A percentile compares a stretch with the other conserved stretches of the same genome.
Evolutionary conservation across 2,888 invertebrate species (phyloP).

Genomic region (Drosophila macrospina): DNA sequence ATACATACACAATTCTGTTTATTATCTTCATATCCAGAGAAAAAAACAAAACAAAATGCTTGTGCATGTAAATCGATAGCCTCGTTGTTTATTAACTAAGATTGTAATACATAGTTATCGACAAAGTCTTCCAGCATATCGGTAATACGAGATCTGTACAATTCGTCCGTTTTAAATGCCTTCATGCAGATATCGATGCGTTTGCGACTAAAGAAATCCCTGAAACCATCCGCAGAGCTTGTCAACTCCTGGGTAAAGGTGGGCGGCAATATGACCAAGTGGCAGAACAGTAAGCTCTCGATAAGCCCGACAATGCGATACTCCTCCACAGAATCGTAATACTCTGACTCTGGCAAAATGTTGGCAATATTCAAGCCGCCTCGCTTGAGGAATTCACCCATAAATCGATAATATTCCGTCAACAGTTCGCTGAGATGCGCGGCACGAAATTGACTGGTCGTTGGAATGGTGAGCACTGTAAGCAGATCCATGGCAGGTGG

Average conservation of each 20-base stretch:
- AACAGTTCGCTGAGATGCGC: constrained; percentile 86
- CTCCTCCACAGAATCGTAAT: constrained; percentile 83
- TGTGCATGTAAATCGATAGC: not conserved
- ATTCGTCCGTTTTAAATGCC: constrained; percentile 86
- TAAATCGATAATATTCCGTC: constrained; percentile 87
- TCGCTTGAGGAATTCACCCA: constrained; percentile 85
- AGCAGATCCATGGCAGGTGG: constrained; percentile 89
- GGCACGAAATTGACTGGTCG: constrained; percentile 85
- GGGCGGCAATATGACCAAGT: constrained; percentile 87
- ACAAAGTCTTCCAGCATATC: constrained; percentile 87
- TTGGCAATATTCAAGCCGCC: constrained; percentile 84
- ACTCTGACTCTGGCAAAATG: constrained; percentile 85
- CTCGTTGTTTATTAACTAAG: constrained; percentile 1
- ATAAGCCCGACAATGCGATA: constrained; percentile 87
- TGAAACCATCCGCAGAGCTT: constrained; percentile 86
- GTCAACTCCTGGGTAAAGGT: constrained; percentile 86
- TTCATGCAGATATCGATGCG: constrained; percentile 87
- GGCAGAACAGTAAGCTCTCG: constrained; percentile 86
- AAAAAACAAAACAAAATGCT: too few relatives aligned
- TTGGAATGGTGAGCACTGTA: constrained; percentile 86
- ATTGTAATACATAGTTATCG: constrained; percentile 83
- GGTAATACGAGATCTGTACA: constrained; percentile 86
- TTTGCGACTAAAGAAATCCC: constrained; percentile 86
- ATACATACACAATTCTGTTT: too few relatives aligned
- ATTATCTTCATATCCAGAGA: too few relatives aligned